A percentile compares a stretch with the other conserved stretches of the same genome.
These are phyloP conservation scores for Helobdella robusta DNA, from an alignment of 2,888 invertebrate species.

Conservation along the genomic window DNA sequence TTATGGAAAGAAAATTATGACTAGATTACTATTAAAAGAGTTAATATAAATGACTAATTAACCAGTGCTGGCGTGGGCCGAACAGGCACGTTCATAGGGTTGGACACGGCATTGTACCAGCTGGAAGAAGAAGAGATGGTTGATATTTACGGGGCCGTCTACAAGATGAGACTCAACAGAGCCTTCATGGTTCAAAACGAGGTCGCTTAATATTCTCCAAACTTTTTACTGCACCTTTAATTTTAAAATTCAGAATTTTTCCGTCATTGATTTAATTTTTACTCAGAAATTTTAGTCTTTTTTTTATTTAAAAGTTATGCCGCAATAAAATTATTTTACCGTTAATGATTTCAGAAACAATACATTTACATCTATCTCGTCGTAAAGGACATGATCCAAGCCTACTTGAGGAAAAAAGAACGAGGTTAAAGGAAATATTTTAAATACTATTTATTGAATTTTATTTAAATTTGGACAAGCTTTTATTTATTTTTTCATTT, in stretches of 20 bases:
- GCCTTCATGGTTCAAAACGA: slow-evolving; percentile 28
- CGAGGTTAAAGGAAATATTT: too few relatives aligned
- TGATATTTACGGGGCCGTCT: slow-evolving; percentile 46
- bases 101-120: slow-evolving; percentile 22
- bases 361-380: slow-evolving; percentile 23
- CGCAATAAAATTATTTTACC: neutral
- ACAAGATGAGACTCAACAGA: slow-evolving; percentile 26
- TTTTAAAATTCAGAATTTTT: neutral
- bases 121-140: slow-evolving; percentile 38
- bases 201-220: slow-evolving; percentile 7
- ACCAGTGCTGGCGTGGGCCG: slow-evolving; percentile 26
- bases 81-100: slow-evolving; percentile 25
- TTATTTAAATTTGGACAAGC: too few relatives aligned
- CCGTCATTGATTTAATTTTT: too few relatives aligned
- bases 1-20: too few relatives aligned
- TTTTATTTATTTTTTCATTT: too few relatives aligned
- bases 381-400: slow-evolving; percentile 15
- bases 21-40: neutral
- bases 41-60: neutral
- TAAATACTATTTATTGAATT: too few relatives aligned
- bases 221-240: neutral
- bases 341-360: slow-evolving; percentile 14
- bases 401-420: neutral
- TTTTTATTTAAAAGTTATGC: neutral
- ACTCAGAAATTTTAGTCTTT: too few relatives aligned